A percentile compares a stretch with the other conserved stretches of the same genome.
phyloP scores from a whole-genome alignment of 2,113 vertebrate species.

The Pogonocichla stellata region DNA sequence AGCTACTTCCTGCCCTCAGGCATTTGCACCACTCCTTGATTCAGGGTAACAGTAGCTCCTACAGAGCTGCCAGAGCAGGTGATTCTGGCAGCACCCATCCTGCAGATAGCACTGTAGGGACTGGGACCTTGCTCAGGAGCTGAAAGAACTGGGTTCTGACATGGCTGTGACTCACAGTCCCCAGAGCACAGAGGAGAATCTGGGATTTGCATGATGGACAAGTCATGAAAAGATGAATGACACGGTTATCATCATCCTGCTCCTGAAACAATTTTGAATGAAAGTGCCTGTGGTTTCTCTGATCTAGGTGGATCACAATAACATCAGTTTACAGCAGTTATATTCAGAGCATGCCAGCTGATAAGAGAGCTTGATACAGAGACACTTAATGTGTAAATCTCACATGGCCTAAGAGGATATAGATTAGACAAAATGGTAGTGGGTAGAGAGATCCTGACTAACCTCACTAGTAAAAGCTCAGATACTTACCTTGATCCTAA shows the following conservation, averaged over 20 bases:
- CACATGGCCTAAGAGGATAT: neutral
- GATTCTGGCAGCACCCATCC: neutral
- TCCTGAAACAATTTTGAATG: neutral
- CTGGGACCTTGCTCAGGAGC: neutral
- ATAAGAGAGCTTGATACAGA: neutral
- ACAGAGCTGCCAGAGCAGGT: neutral
- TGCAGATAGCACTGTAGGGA: neutral
- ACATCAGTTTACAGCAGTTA: neutral
- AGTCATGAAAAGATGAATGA: neutral
- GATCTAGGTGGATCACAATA: neutral
- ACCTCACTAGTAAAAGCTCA: neutral
- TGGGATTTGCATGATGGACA: neutral
- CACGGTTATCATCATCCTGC: neutral
- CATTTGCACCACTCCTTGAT: neutral
- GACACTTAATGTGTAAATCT: neutral
- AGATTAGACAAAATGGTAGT: neutral
- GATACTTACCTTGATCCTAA: neutral
- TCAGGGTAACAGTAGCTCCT: neutral
- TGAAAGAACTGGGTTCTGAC: neutral
- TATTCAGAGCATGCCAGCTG: neutral
- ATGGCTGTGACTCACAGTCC: neutral
- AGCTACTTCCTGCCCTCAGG: conserved; percentile 30
- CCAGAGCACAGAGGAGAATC: neutral
- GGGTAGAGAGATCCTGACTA: neutral
- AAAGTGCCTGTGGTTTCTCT: neutral